Conservation (phyloP, 2,797 vertebrate genomes). For the Manis javanica region DNA sequence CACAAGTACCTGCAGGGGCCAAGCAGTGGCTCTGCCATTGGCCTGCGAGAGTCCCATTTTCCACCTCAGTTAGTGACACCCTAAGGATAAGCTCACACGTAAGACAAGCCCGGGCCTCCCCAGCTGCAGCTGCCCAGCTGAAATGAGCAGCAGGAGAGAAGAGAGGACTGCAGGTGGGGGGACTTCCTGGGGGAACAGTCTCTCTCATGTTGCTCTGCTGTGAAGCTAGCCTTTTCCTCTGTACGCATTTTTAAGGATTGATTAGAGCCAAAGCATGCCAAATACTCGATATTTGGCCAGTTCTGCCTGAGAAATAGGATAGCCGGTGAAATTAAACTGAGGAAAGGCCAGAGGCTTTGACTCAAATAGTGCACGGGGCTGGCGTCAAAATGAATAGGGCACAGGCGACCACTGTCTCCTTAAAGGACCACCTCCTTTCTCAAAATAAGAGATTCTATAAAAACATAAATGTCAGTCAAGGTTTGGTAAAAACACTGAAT, state of each 20-base stretch:
- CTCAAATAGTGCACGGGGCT: fast-evolving
- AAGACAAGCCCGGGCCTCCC: constrained; percentile 38
- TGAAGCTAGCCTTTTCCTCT: neutral
- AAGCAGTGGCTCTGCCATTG: too few species aligned
- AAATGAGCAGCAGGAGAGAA: neutral
- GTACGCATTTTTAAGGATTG: neutral
- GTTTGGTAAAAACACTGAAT: neutral
- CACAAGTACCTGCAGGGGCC: neutral
- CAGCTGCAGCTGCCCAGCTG: neutral
- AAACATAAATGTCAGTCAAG: neutral
- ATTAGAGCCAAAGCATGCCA: neutral
- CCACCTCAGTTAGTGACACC: neutral
- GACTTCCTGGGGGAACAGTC: neutral
- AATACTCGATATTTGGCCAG: fast-evolving
- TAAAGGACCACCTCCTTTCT: neutral
- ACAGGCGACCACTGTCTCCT: neutral
- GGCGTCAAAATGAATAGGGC: fast-evolving
- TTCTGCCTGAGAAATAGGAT: neutral
- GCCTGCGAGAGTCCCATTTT: neutral
- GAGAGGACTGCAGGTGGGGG: neutral
- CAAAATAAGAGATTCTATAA: neutral
- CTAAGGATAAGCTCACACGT: neutral
- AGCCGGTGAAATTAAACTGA: neutral
- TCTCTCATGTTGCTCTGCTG: neutral
- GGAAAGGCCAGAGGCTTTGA: neutral